Evolutionary conservation across 2,113 vertebrate genomes (phyloP), one percentile per base, ranked within the genome.

Genomic region (Datnioides undecimradiatus): DNA sequence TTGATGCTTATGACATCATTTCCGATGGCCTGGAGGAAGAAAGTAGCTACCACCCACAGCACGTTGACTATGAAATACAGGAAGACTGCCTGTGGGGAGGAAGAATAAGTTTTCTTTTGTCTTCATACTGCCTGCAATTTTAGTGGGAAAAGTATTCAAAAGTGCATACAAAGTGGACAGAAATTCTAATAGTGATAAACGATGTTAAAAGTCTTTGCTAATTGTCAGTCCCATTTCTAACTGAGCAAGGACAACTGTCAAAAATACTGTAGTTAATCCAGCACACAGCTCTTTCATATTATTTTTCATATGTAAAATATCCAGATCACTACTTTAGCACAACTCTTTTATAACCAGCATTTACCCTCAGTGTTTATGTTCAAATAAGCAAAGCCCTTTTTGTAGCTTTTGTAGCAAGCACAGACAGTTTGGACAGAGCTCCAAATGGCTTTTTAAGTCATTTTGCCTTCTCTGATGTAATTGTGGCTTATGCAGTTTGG

Each of bases 31-130:
- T 96, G 95, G 55, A 96, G 91, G 85, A 96, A 91, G 85, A 95
- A 95, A 11, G 95, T 96, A 8, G 95, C 95, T 21, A 95, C 95
- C n/a, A 96, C 91, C 95, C 95, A 96, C 21, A 96, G 86, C 34
- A 95, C 67, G 14, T 96, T 96, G 63, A 95, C n/a, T 23, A 96
- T 95, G 85, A 96, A 96, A 74, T 95, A 96, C 36, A 96, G 85
- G 82, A 96, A 96, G 21, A 95, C 95, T 0, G 92, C 92, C 95
- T 96, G 87, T 63, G n/a, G 78, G 21, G 38, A 58, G 31, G 21
- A 41, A 51, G 1, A 59, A 21, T 21, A 16, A 7, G 19, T 6
- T 34, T 27, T 58, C 5, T 23, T 12, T 43, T 36, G 38, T 46
- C 49, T 54, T 64, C 13, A 34, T 34, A 36, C 9, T 21, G 8